phyloP scores from a whole-genome alignment of 2,113 vertebrate genomes.

The Triplophysa tibetana region DNA sequence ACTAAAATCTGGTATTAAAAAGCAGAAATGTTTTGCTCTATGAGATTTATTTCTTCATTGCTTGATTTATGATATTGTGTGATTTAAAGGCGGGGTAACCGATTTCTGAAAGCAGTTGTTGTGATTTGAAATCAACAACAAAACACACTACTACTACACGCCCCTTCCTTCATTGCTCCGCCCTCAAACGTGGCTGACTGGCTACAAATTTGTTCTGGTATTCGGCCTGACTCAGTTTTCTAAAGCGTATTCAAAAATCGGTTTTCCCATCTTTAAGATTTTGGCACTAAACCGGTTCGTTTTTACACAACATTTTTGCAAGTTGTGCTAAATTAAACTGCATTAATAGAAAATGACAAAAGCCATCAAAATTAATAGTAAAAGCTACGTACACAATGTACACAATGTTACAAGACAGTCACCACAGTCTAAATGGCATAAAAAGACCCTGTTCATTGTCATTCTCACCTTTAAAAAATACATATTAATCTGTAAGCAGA shows the following conservation, averaged over 20 bases:
- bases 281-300: slow-evolving; percentile 39
- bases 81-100: background rate
- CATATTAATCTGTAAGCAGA: background rate
- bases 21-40: slow-evolving; percentile 31
- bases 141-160: too few species aligned
- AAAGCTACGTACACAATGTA: slow-evolving; percentile 37
- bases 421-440: background rate
- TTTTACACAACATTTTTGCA: background rate
- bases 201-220: too few species aligned
- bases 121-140: too few species aligned
- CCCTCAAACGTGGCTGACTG: too few species aligned
- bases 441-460: slow-evolving; percentile 47
- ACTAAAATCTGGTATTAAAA: slow-evolving; percentile 28
- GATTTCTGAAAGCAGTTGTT: too few species aligned
- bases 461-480: slow-evolving; percentile 7
- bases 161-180: too few species aligned
- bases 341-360: slow-evolving; percentile 40
- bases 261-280: background rate
- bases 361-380: slow-evolving; percentile 58
- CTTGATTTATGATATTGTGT: slow-evolving; percentile 12
- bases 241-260: too few species aligned
- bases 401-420: slow-evolving; percentile 23
- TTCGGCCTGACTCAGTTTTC: too few species aligned
- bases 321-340: slow-evolving; percentile 3
- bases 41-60: slow-evolving; percentile 14